A percentile compares a stretch with the other conserved stretches of the same genome.
Conservation (phyloP, 1,140 invertebrate genomes). For the Drosophila baimaii region DNA sequence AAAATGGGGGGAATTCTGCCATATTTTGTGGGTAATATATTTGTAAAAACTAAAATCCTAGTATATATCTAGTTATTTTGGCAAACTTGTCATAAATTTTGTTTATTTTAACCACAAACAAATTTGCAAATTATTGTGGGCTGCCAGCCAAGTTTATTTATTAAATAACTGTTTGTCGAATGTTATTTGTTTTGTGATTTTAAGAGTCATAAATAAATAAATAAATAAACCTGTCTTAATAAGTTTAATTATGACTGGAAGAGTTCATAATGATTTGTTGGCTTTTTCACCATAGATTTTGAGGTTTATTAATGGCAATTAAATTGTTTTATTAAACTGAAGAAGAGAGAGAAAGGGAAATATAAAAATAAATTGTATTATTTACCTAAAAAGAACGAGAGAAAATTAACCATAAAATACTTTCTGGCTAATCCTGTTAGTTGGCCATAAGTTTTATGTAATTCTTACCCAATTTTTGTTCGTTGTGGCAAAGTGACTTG, state of each 20-base stretch:
- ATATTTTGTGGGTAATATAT: conserved; percentile 14
- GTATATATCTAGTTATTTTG: background rate
- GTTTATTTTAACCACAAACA: background rate
- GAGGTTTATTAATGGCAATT: no score
- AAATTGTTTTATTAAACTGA: no score
- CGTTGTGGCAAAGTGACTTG: conserved; percentile 30
- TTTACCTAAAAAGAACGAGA: conserved; percentile 21
- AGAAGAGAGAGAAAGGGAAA: no score
- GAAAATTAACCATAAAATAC: conserved; percentile 29
- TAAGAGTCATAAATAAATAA: no score
- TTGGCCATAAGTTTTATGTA: conserved; percentile 25
- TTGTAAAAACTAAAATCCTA: background rate
- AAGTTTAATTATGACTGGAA: background rate
- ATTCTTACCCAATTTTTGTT: conserved; percentile 4
- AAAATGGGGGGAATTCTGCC: conserved; percentile 3
- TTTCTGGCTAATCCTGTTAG: conserved; percentile 52
- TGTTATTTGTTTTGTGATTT: background rate
- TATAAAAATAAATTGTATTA: no score
- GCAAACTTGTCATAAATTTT: background rate
- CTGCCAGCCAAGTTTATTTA: background rate
- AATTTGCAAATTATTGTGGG: background rate
- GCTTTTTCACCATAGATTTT: background rate
- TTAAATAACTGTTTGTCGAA: background rate
- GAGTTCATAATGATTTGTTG: background rate
- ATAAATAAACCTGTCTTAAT: background rate